These are phyloP conservation scores for Pseudotriccus pelzelni DNA, from an alignment of 2,797 vertebrate species.

Conservation along the genomic window DNA sequence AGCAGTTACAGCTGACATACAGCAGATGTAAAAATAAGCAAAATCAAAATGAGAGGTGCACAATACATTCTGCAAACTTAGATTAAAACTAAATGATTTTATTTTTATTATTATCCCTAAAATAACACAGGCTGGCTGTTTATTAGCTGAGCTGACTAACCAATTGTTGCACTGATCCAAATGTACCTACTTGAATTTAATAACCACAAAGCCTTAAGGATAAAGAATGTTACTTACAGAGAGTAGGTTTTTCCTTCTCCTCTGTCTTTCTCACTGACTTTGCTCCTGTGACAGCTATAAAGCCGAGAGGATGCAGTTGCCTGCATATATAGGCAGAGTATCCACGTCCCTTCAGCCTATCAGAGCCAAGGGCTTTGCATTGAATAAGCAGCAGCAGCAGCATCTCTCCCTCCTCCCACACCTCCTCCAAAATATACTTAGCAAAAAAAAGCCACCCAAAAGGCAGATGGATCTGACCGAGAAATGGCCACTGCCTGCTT, in stretches of 20 bases:
- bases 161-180: background rate
- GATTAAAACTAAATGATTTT: background rate
- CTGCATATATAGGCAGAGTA: slow-evolving; percentile 71
- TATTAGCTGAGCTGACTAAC: background rate
- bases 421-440: background rate
- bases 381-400: slow-evolving; percentile 45
- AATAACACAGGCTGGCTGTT: background rate
- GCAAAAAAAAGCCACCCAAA: background rate
- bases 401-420: slow-evolving; percentile 34
- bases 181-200: background rate
- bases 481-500: background rate
- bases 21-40: background rate
- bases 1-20: background rate
- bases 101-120: background rate
- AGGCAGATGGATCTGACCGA: background rate
- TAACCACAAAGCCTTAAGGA: background rate
- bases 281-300: slow-evolving; percentile 68
- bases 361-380: slow-evolving; percentile 64
- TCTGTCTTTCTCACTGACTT: background rate
- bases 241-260: background rate
- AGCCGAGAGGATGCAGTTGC: slow-evolving; percentile 61
- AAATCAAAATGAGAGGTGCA: background rate
- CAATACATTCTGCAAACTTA: background rate
- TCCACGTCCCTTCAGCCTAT: slow-evolving; percentile 75
- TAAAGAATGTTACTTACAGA: slow-evolving; percentile 73